These are phyloP conservation scores for Amphiprion clarkii DNA, from an alignment of 2,797 vertebrate species.

Conservation along the genomic window DNA sequence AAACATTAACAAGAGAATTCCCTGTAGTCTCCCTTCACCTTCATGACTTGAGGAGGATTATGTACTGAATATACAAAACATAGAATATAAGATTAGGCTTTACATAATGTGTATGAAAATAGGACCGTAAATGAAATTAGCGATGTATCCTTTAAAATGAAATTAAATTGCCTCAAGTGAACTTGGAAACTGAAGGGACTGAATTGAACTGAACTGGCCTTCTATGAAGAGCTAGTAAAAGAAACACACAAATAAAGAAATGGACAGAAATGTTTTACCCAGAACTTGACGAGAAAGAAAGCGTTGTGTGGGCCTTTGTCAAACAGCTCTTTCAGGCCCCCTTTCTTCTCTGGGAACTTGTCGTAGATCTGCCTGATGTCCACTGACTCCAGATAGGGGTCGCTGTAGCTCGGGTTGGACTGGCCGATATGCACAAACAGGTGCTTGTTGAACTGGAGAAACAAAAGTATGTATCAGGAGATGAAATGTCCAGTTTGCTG, in stretches of 20 bases:
- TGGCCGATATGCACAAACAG: constrained; percentile 96
- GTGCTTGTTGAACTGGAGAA: constrained; percentile 93
- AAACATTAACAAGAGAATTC: constrained; percentile 72
- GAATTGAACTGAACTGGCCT: neutral
- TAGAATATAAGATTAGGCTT: constrained; percentile 1
- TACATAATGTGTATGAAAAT: neutral
- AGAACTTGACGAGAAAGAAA: constrained; percentile 98
- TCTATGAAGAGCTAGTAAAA: neutral
- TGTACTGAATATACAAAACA: constrained; percentile 13
- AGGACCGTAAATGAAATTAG: neutral
- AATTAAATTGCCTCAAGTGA: neutral
- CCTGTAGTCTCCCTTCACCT: constrained; percentile 58
- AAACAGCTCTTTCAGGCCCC: constrained; percentile 95
- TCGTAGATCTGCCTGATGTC: constrained; percentile 97
- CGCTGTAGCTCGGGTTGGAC: constrained; percentile 92
- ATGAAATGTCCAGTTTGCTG: constrained; percentile 44
- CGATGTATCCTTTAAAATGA: neutral
- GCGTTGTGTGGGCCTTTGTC: constrained; percentile 93
- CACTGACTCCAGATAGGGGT: constrained; percentile 95
- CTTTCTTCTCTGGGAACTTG: constrained; percentile 97
- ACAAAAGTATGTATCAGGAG: constrained; percentile 49
- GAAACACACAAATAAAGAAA: neutral
- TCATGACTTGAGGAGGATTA: constrained; percentile 47
- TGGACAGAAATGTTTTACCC: constrained; percentile 85
- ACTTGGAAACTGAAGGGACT: neutral